phyloP scores from a whole-genome alignment of 2,888 invertebrate species.

The Panzeria rudis region DNA sequence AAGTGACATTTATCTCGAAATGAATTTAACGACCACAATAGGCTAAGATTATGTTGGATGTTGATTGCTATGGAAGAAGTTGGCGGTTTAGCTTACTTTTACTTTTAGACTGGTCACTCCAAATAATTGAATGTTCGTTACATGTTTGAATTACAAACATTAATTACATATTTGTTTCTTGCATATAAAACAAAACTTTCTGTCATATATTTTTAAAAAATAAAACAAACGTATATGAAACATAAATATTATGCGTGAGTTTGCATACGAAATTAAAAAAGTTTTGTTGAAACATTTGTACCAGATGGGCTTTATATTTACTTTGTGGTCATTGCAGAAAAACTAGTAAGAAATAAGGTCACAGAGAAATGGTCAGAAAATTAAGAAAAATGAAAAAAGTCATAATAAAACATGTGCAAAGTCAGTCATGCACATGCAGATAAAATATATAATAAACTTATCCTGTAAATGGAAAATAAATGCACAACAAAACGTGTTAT shows the following conservation, averaged over 20 bases:
- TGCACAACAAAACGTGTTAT: constrained; percentile 51
- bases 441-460: constrained; percentile 56
- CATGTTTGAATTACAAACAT: background rate
- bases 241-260: constrained; percentile 50
- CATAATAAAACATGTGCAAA: constrained; percentile 52
- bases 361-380: constrained; percentile 40
- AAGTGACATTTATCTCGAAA: too few relatives aligned
- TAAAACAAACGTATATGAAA: background rate
- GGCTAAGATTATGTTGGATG: too few relatives aligned
- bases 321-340: constrained; percentile 52
- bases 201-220: background rate
- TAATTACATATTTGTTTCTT: background rate
- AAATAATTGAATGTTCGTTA: background rate
- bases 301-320: constrained; percentile 42
- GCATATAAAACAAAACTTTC: background rate
- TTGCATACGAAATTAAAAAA: constrained; percentile 44
- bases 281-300: constrained; percentile 13
- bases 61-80: too few relatives aligned
- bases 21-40: too few relatives aligned
- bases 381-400: constrained; percentile 30
- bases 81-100: too few relatives aligned
- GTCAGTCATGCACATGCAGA: constrained; percentile 51
- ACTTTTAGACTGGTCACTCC: too few relatives aligned
- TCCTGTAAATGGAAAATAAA: constrained; percentile 49
- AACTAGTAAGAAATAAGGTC: constrained; percentile 49